Evolutionary conservation across 2,888 invertebrate species (phyloP).

Genomic region (Lordiphosa fenestrarum): DNA sequence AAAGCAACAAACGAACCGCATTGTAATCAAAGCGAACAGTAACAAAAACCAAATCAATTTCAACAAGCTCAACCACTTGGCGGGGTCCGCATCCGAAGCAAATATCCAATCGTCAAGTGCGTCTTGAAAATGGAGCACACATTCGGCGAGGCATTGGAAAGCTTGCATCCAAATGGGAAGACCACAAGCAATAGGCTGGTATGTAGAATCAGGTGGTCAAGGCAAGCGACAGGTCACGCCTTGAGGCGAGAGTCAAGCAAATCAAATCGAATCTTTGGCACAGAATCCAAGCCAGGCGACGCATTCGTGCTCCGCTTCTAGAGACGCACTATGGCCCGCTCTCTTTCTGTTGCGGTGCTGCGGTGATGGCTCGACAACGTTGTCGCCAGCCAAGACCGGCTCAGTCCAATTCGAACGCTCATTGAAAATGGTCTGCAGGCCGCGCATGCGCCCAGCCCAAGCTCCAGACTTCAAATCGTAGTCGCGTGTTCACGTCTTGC

Average conservation of each 20-base stretch:
- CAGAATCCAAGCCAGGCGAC: constrained; percentile 28
- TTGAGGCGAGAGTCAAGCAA: constrained; percentile 9
- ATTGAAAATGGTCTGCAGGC: constrained; percentile 70
- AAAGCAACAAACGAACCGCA: constrained; percentile 31
- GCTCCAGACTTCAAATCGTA: constrained; percentile 31
- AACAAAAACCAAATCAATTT: constrained; percentile 39
- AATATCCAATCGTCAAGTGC: constrained; percentile 18
- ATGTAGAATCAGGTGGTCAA: constrained; percentile 48
- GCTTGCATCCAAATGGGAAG: constrained; percentile 16
- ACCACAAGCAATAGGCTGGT: neutral
- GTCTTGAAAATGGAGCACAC: constrained; percentile 29
- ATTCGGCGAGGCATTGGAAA: neutral
- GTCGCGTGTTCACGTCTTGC: constrained; percentile 31
- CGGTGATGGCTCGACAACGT: constrained; percentile 6
- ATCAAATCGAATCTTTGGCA: constrained; percentile 29
- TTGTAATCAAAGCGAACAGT: constrained; percentile 34
- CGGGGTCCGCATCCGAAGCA: constrained; percentile 18
- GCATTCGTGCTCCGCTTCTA: constrained; percentile 36
- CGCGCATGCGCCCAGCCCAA: constrained; percentile 60
- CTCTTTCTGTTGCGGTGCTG: constrained; percentile 4
- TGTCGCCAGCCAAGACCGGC: constrained; percentile 34
- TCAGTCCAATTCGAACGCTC: constrained; percentile 70
- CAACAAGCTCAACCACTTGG: neutral
- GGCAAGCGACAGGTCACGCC: constrained; percentile 45
- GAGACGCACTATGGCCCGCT: constrained; percentile 20